Evolutionary conservation across 2,797 vertebrate species (phyloP).

Genomic region (Pseudomugil gertrudae): DNA sequence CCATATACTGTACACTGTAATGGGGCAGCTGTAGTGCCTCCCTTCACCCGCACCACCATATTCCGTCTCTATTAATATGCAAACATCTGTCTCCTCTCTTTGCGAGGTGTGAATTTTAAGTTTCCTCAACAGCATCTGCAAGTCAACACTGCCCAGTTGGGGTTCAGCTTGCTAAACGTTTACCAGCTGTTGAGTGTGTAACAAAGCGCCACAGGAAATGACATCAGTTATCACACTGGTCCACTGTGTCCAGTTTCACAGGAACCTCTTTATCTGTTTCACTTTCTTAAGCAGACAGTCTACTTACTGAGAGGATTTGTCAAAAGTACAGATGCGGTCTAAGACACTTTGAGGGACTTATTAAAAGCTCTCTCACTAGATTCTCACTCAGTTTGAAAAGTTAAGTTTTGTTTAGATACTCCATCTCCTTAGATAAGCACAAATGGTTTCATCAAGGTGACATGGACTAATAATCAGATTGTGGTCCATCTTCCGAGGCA

Average conservation of each 20-base stretch:
- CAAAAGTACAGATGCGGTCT: slow-evolving; percentile 45
- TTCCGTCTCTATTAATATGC: slow-evolving; percentile 76
- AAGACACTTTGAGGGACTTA: slow-evolving; percentile 38
- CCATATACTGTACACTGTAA: slow-evolving; percentile 58
- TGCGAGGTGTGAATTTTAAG: slow-evolving; percentile 70
- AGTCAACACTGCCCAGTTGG: slow-evolving; percentile 63
- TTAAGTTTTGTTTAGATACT: slow-evolving; percentile 29
- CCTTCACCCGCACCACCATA: slow-evolving; percentile 44
- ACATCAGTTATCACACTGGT: slow-evolving; percentile 59
- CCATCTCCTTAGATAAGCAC: neutral
- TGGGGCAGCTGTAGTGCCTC: slow-evolving; percentile 68
- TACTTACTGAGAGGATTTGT: slow-evolving; percentile 32
- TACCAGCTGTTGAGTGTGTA: slow-evolving; percentile 76
- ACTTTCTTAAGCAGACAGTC: slow-evolving; percentile 44
- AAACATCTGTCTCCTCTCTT: slow-evolving; percentile 78
- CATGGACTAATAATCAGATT: slow-evolving; percentile 29
- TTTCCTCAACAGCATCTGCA: slow-evolving; percentile 70
- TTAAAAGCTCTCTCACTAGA: slow-evolving; percentile 33
- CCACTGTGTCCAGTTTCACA: slow-evolving; percentile 60
- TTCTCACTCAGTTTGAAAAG: slow-evolving; percentile 28
- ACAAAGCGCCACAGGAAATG: slow-evolving; percentile 55
- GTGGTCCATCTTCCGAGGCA: slow-evolving; percentile 18
- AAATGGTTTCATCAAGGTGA: slow-evolving; percentile 37
- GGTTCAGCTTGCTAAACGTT: slow-evolving; percentile 68
- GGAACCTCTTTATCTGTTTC: slow-evolving; percentile 60